Base-by-base conservation (phyloP, 2,113 vertebrate species). In the Malaclemys terrapin region DNA sequence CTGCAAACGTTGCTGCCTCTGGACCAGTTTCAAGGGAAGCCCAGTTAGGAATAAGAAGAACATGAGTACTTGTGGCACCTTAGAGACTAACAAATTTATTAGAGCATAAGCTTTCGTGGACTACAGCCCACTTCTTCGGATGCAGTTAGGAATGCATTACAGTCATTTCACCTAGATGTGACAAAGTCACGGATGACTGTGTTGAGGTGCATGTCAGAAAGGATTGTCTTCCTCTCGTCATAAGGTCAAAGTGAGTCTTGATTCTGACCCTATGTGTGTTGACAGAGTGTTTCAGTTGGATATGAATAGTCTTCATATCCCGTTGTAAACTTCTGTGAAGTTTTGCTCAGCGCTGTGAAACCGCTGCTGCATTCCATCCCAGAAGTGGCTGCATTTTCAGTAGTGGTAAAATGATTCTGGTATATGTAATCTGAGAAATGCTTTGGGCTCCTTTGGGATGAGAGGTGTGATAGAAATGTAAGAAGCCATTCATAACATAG, bases 191-290 rank as follows among this genome's bases (percentile, higher is more conserved):
- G 93, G 90, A 82, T 86, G 89, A 62, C 69, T 80, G 65, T 84
- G 91, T 72, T 72, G 72, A 0, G 0, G 45, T 75, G 57, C 94
- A 83, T 35, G 8, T 82, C 76, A 54, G 0, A 12, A 1, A 45
- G 69, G 85, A 72, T 94, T 95, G 95, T 95, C 89, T 93, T 24
- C 22, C 85, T 91, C 2, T 3, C 35, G 88, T 50, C 3, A 82
- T 79, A 89, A 93, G 65, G 82, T 94, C 82, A 91, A 57, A 29
- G 3, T 0, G 2, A 91, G 45, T 53, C 35, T 90, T 88, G 88
- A 87, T 16, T 83, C 69, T 95, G 95, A 93, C 88, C 76, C 0
- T 0, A 22, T 81, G 54, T 42, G 3, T 1, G 24, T 69, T 93
- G 76, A 86, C 2, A 1, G n/a, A 1, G 3, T 89, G 52, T 50